These are phyloP conservation scores for Chrysodeixis includens DNA, from an alignment of 2,888 invertebrate species.

Conservation along the genomic window DNA sequence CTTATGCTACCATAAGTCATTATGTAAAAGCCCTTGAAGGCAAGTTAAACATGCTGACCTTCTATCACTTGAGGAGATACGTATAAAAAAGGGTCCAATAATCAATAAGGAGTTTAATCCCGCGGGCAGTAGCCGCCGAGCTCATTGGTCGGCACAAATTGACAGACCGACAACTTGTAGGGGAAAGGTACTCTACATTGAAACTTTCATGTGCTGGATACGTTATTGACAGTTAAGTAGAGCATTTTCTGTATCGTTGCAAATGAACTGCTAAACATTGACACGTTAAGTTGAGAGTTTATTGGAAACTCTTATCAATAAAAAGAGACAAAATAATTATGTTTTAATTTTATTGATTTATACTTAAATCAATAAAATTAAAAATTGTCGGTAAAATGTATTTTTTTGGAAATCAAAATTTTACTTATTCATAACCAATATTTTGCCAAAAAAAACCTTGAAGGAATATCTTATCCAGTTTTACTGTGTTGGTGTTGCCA, in stretches of 20 bases:
- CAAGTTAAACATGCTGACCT: constrained; percentile 14
- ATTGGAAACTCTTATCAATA: no score
- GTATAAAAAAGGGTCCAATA: constrained; percentile 86
- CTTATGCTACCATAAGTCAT: not conserved
- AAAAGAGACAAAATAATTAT: no score
- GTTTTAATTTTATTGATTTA: no score
- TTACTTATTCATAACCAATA: no score
- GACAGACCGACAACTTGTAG: constrained; percentile 72
- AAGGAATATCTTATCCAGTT: constrained; percentile 35
- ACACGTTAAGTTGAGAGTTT: no score
- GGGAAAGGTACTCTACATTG: constrained; percentile 48
- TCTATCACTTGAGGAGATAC: constrained; percentile 52
- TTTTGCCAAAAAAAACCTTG: no score
- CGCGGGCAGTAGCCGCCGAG: constrained; percentile 81
- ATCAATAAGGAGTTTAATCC: constrained; percentile 90
- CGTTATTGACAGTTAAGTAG: constrained; percentile 6
- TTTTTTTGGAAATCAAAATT: no score
- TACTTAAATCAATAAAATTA: no score
- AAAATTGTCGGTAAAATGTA: no score
- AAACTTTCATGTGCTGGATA: constrained; percentile 37
- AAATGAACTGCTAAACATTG: no score
- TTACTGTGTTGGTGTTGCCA: constrained; percentile 7
- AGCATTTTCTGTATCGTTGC: not conserved
- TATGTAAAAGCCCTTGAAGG: not conserved
- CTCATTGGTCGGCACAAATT: constrained; percentile 87